These are phyloP conservation scores for Tachina fera DNA, from an alignment of 2,888 invertebrate species.

Conservation along the genomic window DNA sequence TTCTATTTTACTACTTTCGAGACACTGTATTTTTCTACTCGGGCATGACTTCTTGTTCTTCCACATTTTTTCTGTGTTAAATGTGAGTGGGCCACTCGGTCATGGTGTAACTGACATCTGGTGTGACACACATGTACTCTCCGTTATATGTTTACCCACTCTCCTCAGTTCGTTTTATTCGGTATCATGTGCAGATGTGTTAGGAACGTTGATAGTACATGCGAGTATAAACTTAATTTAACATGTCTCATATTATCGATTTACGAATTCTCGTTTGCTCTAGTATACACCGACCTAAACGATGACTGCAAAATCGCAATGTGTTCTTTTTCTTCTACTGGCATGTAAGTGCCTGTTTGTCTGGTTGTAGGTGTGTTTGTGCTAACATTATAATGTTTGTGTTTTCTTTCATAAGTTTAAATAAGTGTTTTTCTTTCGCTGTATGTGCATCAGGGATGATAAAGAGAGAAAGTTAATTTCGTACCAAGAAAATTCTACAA, in stretches of 20 bases:
- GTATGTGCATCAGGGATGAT: neutral
- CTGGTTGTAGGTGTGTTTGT: neutral
- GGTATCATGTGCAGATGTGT: neutral
- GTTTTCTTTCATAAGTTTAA: slow-evolving; percentile 46
- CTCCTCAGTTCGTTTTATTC: neutral
- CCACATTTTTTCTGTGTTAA: slow-evolving; percentile 24
- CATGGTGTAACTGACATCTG: slow-evolving; percentile 66
- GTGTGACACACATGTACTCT: slow-evolving; percentile 48
- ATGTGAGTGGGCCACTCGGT: slow-evolving; percentile 69
- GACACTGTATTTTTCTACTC: slow-evolving; percentile 25
- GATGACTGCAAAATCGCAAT: slow-evolving; percentile 52
- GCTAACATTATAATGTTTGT: slow-evolving; percentile 33
- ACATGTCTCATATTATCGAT: slow-evolving; percentile 68
- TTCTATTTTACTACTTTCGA: neutral
- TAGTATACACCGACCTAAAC: slow-evolving; percentile 42
- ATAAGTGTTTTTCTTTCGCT: slow-evolving; percentile 5
- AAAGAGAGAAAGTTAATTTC: too few species aligned
- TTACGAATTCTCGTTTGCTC: slow-evolving; percentile 64
- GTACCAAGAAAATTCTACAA: too few species aligned
- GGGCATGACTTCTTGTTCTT: slow-evolving; percentile 3
- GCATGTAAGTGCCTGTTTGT: slow-evolving; percentile 23
- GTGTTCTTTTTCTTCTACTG: neutral
- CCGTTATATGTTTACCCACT: neutral
- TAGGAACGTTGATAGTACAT: neutral
- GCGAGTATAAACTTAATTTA: slow-evolving; percentile 34